Evolutionary conservation across 2,797 vertebrate species (phyloP), one percentile per base, ranked within the genome.

Genomic region (Characodon lateralis): DNA sequence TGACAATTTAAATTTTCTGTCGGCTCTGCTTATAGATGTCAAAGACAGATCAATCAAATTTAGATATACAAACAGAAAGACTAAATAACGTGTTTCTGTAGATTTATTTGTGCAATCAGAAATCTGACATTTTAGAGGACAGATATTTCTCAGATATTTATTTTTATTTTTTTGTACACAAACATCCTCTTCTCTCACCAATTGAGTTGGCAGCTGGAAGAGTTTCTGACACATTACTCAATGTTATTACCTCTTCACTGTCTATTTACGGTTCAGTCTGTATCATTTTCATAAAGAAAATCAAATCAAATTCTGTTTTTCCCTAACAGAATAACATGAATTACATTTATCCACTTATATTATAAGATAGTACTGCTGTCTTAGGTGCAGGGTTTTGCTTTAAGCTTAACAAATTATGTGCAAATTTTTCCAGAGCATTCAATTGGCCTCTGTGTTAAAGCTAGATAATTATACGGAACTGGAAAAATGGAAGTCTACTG

Each of bases 231-330:
- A 85, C 81, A 88, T 83, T 85, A 92, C 81, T 91, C 86, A 85
- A 89, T 85, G 82, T 79, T 89, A 91, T 89, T 81, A 90, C 90
- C 56, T 82, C 72, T 18, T 88, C 84, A 87, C 84, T 83, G 78
- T 90, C 87, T 84, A 73, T 84, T 87, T 74, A 78, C 79, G 78
- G 77, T 74, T 89, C 84, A 80, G 79, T 86, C 87, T 84, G 18
- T 74, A 85, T 90, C 76, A 88, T 74, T 85, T 89, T 91, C 84
- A 88, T 83, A 82, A 86, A 63, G 72, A 84, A 78, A 85, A 88
- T 91, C 78, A 78, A 88, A 89, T 90, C 84, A 76, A 81, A 86
- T 70, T 78, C 59, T 68, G 24, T 48, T 83, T 71, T 63, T 66
- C 46, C 24, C 48, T 48, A 12, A 77, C 73, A 69, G 2, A 53